phyloP scores from a whole-genome alignment of 2,113 vertebrate genomes.

The Boulengeromyrus knoepffleri region DNA sequence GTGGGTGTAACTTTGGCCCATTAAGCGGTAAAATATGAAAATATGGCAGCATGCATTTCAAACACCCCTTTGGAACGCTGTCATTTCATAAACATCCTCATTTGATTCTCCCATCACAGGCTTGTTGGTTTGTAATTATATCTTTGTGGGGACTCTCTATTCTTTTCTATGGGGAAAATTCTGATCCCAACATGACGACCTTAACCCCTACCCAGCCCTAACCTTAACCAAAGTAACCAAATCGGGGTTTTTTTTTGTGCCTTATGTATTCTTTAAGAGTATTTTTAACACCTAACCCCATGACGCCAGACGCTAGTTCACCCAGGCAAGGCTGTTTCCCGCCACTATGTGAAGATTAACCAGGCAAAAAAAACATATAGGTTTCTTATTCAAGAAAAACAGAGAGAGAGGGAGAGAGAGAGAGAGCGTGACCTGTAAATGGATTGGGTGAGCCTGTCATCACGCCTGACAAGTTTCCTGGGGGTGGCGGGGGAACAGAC shows the following conservation, averaged over 20 bases:
- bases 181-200: no score
- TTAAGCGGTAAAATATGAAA: background rate
- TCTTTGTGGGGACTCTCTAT: no score
- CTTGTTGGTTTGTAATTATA: no score
- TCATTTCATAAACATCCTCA: background rate
- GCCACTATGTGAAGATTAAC: background rate
- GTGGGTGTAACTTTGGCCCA: background rate
- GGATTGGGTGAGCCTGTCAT: background rate
- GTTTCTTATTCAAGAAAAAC: background rate
- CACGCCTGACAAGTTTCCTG: background rate
- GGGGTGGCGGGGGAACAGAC: background rate
- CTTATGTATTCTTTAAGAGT: background rate
- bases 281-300: background rate
- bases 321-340: background rate
- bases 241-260: background rate
- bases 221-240: no score
- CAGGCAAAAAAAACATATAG: background rate
- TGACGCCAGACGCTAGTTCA: background rate
- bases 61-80: background rate
- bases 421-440: background rate
- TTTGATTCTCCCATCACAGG: background rate
- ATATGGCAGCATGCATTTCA: background rate
- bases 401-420: background rate
- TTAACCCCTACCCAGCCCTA: no score
- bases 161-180: no score